Percentiles rank a stretch among this genome's conserved stretches.
Evolutionary conservation across 2,888 invertebrate species (phyloP).

Genomic region (Calameuta idolon): DNA sequence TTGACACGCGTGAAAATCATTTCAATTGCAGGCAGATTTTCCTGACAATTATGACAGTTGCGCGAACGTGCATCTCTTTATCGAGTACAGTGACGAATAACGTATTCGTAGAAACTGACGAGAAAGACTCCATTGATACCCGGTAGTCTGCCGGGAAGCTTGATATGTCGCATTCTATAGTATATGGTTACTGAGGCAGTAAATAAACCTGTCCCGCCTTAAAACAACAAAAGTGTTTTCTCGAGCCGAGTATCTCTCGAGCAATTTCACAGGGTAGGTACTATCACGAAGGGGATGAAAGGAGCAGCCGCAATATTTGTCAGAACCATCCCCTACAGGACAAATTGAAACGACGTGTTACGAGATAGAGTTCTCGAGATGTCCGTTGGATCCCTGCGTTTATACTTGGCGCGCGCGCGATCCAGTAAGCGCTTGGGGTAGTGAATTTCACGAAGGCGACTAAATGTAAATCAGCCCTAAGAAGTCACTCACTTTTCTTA

Average conservation of each 20-base stretch:
- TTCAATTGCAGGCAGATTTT: background rate
- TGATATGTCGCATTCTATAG: background rate
- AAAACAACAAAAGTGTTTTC: constrained; percentile 58
- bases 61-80: background rate
- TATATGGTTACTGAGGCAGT: constrained; percentile 36
- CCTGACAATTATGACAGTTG: background rate
- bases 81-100: background rate
- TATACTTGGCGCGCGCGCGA: background rate
- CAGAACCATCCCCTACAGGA: constrained; percentile 41
- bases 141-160: background rate
- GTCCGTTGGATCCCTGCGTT: background rate
- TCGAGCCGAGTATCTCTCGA: constrained; percentile 27
- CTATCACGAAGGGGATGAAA: constrained; percentile 14
- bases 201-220: constrained; percentile 61
- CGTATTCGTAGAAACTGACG: background rate
- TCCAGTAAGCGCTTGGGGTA: background rate
- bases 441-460: background rate
- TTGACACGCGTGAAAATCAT: background rate
- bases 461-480: background rate
- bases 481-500: background rate
- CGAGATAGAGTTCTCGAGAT: constrained; percentile 48
- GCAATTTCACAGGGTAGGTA: constrained; percentile 32
- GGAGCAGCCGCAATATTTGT: constrained; percentile 51
- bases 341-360: constrained; percentile 57
- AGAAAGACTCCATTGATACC: background rate